Conservation (phyloP, 1,140 invertebrate genomes). For the Orchesella cincta region DNA sequence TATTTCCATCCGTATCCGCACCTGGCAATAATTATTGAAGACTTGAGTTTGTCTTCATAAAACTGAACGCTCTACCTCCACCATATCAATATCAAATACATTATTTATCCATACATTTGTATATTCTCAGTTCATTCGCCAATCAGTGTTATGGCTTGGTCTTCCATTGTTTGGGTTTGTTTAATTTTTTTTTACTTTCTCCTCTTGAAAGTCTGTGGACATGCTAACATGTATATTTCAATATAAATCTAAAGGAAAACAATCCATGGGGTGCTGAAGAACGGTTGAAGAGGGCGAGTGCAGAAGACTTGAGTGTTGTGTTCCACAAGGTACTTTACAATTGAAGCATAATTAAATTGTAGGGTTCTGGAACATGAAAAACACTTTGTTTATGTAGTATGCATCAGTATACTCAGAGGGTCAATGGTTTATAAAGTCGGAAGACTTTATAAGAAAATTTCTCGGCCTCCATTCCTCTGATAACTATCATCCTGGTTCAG, state of each 20-base stretch:
- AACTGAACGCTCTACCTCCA: too few species aligned
- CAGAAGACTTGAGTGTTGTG: background rate
- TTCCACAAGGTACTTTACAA: slow-evolving; percentile 12
- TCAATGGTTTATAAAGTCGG: slow-evolving; percentile 84
- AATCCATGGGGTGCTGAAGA: slow-evolving; percentile 19
- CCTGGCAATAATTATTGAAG: background rate
- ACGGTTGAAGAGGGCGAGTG: background rate
- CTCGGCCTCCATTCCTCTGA: slow-evolving; percentile 79
- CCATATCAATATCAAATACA: too few species aligned
- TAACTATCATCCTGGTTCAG: slow-evolving; percentile 81
- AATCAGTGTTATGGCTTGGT: background rate
- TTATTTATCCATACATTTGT: too few species aligned
- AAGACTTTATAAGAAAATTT: slow-evolving; percentile 89
- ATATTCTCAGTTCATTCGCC: background rate
- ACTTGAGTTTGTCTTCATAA: background rate
- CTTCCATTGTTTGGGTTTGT: background rate
- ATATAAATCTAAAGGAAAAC: background rate
- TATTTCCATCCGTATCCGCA: too few species aligned
- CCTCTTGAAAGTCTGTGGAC: background rate
- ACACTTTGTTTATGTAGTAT: slow-evolving; percentile 62
- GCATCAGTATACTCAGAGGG: slow-evolving; percentile 77
- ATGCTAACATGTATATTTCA: too few species aligned
- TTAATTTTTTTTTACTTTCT: background rate
- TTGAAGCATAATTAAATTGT: background rate
- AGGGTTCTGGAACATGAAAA: background rate